Conservation (phyloP, 2,113 vertebrate genomes). For the Mugil cephalus region DNA sequence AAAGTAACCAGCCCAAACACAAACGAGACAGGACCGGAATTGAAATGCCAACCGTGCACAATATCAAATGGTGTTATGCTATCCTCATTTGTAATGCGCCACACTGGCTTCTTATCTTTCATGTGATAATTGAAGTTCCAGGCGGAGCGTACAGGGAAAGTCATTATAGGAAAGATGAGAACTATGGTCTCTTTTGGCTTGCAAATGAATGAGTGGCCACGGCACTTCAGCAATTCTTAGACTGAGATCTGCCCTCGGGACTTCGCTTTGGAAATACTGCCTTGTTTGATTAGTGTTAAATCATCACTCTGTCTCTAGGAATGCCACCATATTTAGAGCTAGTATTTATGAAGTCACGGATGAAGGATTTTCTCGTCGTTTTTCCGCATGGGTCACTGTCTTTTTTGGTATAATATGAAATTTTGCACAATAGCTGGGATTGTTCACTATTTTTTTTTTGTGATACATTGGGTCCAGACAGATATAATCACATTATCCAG, state of each 20-base stretch:
- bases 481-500: conserved; percentile 54
- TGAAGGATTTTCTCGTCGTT: conserved; percentile 8
- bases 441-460: not conserved
- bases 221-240: conserved; percentile 22
- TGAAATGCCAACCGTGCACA: conserved; percentile 32
- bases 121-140: conserved; percentile 68
- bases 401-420: not conserved
- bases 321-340: not conserved
- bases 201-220: conserved; percentile 41
- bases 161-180: conserved; percentile 66
- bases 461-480: conserved; percentile 40
- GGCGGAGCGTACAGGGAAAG: conserved; percentile 45
- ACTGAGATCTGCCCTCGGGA: conserved; percentile 25
- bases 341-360: not conserved
- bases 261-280: conserved; percentile 9
- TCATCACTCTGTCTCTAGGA: conserved; percentile 14
- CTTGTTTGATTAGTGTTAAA: conserved; percentile 20
- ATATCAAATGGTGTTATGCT: conserved; percentile 9
- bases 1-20: conserved; percentile 24
- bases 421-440: not conserved
- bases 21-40: not conserved
- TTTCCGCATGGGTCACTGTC: not conserved
- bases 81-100: conserved; percentile 40
- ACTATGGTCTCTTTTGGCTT: conserved; percentile 49
- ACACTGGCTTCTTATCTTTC: conserved; percentile 50